Evolutionary conservation across 2,113 vertebrate species (phyloP).

Genomic region (Beaufortia kweichowensis): DNA sequence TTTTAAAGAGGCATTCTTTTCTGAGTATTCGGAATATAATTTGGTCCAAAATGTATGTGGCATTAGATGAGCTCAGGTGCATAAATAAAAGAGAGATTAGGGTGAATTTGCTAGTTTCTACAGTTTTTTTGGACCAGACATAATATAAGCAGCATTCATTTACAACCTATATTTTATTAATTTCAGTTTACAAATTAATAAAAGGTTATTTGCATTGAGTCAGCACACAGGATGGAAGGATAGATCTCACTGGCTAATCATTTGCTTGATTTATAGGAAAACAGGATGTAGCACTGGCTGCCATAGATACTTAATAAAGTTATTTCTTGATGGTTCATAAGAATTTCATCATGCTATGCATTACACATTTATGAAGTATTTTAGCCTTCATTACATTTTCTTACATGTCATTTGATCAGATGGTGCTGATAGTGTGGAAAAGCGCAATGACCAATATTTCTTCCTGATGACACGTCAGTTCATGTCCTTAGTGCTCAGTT

Average conservation of each 20-base stretch:
- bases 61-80: neutral
- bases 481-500: neutral
- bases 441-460: slow-evolving; percentile 20
- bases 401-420: neutral
- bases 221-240: no score
- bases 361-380: neutral
- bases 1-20: no score
- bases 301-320: neutral
- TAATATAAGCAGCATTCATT: neutral
- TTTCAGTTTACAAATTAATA: neutral
- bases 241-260: neutral
- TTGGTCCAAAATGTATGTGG: neutral
- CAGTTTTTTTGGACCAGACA: neutral
- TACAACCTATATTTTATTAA: neutral
- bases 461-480: slow-evolving; percentile 20
- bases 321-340: neutral
- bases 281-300: neutral
- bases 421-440: slow-evolving; percentile 11
- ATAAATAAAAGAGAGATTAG: neutral
- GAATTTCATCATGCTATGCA: neutral
- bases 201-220: neutral
- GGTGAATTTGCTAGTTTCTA: neutral
- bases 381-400: neutral
- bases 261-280: neutral
- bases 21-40: no score